These are phyloP conservation scores for Chrysotoxum bicinctum DNA, from an alignment of 2,888 invertebrate genomes.

Conservation along the genomic window DNA sequence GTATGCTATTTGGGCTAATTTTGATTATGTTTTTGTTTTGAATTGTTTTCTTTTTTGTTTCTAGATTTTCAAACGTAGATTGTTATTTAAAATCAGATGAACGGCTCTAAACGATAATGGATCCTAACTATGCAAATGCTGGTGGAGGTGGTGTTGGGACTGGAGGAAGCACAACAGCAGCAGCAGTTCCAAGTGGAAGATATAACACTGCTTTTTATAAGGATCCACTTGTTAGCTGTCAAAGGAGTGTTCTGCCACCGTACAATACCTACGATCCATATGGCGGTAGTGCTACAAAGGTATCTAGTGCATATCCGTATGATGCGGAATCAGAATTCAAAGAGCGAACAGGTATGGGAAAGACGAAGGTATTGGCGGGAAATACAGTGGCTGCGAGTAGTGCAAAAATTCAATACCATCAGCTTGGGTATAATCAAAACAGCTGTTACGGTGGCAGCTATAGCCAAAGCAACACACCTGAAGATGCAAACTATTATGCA, in stretches of 20 bases:
- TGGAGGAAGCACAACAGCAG: constrained; percentile 71
- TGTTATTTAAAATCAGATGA: constrained; percentile 57
- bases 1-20: constrained; percentile 58
- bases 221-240: constrained; percentile 57
- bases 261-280: constrained; percentile 74
- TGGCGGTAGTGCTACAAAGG: constrained; percentile 39
- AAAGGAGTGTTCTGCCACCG: constrained; percentile 31
- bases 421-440: constrained; percentile 46
- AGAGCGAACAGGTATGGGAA: constrained; percentile 62
- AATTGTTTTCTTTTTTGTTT: constrained; percentile 32
- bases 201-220: constrained; percentile 63
- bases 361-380: constrained; percentile 51
- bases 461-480: constrained; percentile 24
- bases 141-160: constrained; percentile 64
- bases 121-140: constrained; percentile 64
- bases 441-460: constrained; percentile 55
- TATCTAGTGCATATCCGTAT: constrained; percentile 59
- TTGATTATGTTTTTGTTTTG: constrained; percentile 62
- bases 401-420: constrained; percentile 49
- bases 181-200: constrained; percentile 64
- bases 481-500: constrained; percentile 58
- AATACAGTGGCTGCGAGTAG: neutral
- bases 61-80: constrained; percentile 49
- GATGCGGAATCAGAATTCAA: constrained; percentile 66
- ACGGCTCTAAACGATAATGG: constrained; percentile 62